Evolutionary conservation across 1,140 invertebrate species (phyloP), one percentile per base, ranked within the genome.

Genomic region (Scaptomyza pallida): DNA sequence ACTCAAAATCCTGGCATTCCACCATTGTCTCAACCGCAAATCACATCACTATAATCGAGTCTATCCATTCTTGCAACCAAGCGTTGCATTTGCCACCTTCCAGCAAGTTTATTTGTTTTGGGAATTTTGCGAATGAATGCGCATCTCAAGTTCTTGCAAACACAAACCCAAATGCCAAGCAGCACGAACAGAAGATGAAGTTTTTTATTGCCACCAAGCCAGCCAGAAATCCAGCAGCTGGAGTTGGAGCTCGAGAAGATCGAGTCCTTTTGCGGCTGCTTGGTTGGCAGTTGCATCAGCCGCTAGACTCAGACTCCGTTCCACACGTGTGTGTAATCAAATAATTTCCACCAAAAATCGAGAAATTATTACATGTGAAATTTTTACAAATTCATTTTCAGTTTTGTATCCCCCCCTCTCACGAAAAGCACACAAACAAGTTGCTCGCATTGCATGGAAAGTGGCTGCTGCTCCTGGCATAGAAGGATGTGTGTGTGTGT

Each of bases 321-420:
- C 62, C 75, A 89, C 83, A 89, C 82, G 82, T 82, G 83, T 88
- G 83, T 88, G 82, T 78, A 88, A 88, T 88, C 82, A 88, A 88
- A 88, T 88, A 89, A 88, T 88, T 88, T 89, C 41, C 54, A 65
- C 50, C 78, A 70, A 81, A 86, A 89, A 88, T 89, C 78, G 78
- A 89, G 78, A 88, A 89, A 88, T 76, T 88, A 89, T 88, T 88
- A 82, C 83, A 23, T 73, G 62, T 55, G 77, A 73, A n/a, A 88
- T 88, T 88, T 86, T 88, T 89, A 75, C 63, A 60, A 86, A 88
- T 86, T 88, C 74, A 86, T 88, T 81, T 86, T 80, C 60, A 78
- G 74, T 76, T 83, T 64, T 62, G 52, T 45, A 54, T 40, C 63
- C 40, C 44, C 15, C 1, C 23, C 23, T 5, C 23, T 1, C 5